Conservation (phyloP, 2,797 vertebrate species). For the Cottoperca gobio region DNA sequence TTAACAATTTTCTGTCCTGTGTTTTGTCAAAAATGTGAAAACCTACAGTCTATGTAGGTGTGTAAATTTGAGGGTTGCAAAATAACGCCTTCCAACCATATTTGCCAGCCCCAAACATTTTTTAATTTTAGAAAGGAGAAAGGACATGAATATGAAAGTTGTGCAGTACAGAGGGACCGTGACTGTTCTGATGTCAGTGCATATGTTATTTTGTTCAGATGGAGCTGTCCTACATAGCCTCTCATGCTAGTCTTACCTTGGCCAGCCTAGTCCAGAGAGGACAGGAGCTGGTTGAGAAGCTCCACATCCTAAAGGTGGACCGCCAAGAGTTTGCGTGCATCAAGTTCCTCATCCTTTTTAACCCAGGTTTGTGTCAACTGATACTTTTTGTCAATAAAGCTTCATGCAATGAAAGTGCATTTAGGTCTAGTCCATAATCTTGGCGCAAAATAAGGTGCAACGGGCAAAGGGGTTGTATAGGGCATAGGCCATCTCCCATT, state of each 20-base stretch:
- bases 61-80: background rate
- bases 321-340: constrained; percentile 91
- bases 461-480: no score
- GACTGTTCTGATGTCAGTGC: background rate
- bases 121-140: background rate
- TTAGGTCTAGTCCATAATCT: no score
- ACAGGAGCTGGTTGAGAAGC: constrained; percentile 86
- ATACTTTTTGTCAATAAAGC: background rate
- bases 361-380: constrained; percentile 86
- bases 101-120: background rate
- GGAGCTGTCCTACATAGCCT: constrained; percentile 81
- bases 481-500: no score
- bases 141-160: background rate
- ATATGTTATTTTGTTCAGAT: constrained; percentile 79
- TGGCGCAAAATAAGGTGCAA: no score
- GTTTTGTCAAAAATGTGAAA: background rate
- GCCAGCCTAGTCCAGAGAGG: constrained; percentile 87
- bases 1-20: background rate
- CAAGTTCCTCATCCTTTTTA: constrained; percentile 95
- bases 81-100: background rate
- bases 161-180: background rate
- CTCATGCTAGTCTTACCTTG: constrained; percentile 85
- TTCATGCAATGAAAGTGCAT: background rate
- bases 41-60: no score
- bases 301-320: constrained; percentile 89